Conservation (phyloP, 2,797 vertebrate genomes). For the Catostomus latipinnis region DNA sequence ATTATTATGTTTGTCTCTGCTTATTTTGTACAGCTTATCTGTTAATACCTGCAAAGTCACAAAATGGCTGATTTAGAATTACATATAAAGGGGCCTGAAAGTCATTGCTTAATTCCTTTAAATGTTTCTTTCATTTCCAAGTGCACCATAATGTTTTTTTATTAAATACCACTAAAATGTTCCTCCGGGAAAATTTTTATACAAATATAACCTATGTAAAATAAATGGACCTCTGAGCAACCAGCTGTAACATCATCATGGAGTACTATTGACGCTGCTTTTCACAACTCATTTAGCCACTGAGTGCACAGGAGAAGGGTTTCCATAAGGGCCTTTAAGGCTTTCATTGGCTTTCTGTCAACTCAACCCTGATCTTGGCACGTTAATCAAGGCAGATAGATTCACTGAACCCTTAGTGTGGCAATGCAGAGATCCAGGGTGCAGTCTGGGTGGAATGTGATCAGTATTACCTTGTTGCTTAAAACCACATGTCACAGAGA, state of each 20-base stretch:
- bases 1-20: not conserved
- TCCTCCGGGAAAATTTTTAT: not conserved
- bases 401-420: slow-evolving; percentile 23
- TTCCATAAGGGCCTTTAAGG: slow-evolving; percentile 27
- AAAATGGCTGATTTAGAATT: not conserved
- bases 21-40: not conserved
- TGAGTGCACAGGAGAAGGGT: not conserved
- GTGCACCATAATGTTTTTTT: not conserved
- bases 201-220: not conserved
- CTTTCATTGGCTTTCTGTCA: slow-evolving; percentile 45
- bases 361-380: not conserved
- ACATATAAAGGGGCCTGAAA: no score
- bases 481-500: slow-evolving; percentile 15
- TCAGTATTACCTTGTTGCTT: slow-evolving; percentile 34
- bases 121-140: not conserved
- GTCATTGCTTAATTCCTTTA: no score
- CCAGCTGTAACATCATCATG: not conserved
- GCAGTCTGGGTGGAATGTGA: slow-evolving; percentile 29
- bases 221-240: not conserved
- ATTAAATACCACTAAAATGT: not conserved
- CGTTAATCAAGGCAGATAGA: slow-evolving; percentile 45
- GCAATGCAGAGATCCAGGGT: slow-evolving; percentile 17
- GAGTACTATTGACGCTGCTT: slow-evolving; percentile 13
- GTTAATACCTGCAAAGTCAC: not conserved
- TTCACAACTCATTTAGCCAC: slow-evolving; percentile 34